A percentile compares a stretch with the other conserved stretches of the same genome.
Evolutionary conservation across 2,113 vertebrate species (phyloP).

Genomic region (Sorex fumeus): DNA sequence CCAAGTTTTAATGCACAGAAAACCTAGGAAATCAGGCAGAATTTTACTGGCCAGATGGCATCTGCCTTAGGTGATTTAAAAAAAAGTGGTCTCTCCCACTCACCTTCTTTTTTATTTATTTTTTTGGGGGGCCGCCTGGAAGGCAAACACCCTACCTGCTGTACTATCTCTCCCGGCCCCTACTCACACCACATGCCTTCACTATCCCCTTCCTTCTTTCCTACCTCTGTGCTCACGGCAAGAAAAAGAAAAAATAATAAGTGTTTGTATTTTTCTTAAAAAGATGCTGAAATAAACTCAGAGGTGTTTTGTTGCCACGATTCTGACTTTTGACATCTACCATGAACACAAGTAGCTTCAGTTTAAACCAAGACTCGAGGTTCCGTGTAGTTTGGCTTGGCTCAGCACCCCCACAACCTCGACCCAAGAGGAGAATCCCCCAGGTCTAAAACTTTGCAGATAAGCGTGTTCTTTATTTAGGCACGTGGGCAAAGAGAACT

Average conservation of each 20-base stretch:
- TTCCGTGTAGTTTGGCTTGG: not conserved
- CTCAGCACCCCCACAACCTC: not conserved
- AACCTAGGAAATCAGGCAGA: conserved; percentile 1
- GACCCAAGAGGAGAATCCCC: not conserved
- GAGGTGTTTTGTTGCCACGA: conserved; percentile 22
- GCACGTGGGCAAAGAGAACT: conserved; percentile 45
- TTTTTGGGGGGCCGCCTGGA: no score
- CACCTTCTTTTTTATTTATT: not conserved
- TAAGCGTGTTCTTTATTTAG: conserved; percentile 51
- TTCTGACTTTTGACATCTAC: not conserved
- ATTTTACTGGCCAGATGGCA: conserved; percentile 11
- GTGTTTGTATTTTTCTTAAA: conserved; percentile 46
- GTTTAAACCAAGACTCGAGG: no score
- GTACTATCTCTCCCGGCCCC: not conserved
- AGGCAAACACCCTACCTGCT: not conserved
- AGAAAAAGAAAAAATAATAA: conserved; percentile 31
- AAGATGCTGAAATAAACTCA: conserved; percentile 14
- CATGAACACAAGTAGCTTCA: not conserved
- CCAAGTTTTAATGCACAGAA: not conserved
- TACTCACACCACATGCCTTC: conserved; percentile 49
- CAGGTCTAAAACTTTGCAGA: conserved; percentile 53
- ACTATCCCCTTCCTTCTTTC: not conserved
- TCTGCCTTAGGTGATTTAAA: conserved; percentile 23
- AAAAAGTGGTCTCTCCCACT: no score
- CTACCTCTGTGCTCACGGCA: conserved; percentile 40